Base-by-base conservation (phyloP, 2,888 invertebrate species). In the Drosophila neutralis region DNA sequence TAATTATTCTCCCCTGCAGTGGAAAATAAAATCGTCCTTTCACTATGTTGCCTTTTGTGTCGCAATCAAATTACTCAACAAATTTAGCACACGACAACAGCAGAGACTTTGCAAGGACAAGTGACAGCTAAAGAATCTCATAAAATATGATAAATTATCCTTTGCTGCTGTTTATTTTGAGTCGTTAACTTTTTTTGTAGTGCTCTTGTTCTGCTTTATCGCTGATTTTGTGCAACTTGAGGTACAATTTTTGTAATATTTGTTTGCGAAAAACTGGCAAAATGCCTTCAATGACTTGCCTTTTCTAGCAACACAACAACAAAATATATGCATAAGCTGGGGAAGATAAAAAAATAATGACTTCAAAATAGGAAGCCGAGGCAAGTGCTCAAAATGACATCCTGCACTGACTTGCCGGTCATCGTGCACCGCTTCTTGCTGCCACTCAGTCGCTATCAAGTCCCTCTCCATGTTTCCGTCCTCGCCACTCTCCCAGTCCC, bases 331-430 rank as follows among this genome's bases (percentile, higher is more conserved):
- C 38, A 27, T 56, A n/a, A n/a, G 68, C 29, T 35, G 29, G 49
- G 45, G 24, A 42, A 27, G 51, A 69, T 45, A 53, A 52, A 71
- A 71, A 76, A 76, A 80, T 80, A 87, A 84, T 84, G 81, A 77
- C 76, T 67, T 56, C 45, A 73, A 77, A 86, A 62, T 76, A 72
- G 66, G 73, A 71, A 78, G 68, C 72, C 69, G 81, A 78, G 83
- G 58, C 67, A 72, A 88, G 73, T 86, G 83, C 87, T 76, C 69
- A 76, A 66, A 80, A 83, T 83, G 89, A 83, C 89, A 83, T 83
- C 73, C 81, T 75, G 85, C 62, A 71, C 76, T 66, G 84, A 89
- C 76, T 78, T 82, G 73, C 66, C 73, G 77, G 74, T 89, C 77
- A 82, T 82, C 73, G 63, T 70, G 73, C 61, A 66, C 29, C 66